phyloP scores from a whole-genome alignment of 2,113 vertebrate genomes.

The Colistium nudipinnis region DNA sequence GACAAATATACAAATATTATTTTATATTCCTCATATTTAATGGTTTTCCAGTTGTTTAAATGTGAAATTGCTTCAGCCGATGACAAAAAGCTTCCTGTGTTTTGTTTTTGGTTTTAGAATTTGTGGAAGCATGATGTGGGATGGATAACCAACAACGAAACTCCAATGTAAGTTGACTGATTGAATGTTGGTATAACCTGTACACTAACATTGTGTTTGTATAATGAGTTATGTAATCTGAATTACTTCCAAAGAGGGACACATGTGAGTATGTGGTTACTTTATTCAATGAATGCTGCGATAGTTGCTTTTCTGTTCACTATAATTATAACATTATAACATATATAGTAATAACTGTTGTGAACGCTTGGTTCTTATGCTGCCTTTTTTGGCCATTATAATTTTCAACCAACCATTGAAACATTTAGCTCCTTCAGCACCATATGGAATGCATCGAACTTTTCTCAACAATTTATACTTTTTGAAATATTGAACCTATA shows the following conservation, averaged over 20 bases:
- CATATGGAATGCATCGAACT: too few relatives aligned
- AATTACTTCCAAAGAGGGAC: neutral
- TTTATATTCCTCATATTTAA: neutral
- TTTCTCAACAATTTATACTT: too few relatives aligned
- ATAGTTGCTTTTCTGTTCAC: neutral
- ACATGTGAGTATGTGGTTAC: neutral
- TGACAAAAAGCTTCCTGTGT: neutral
- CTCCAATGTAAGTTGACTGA: conserved; percentile 64
- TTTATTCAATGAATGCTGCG: neutral
- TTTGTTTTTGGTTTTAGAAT: conserved; percentile 64
- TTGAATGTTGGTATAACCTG: neutral
- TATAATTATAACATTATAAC: too few relatives aligned
- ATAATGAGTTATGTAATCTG: neutral
- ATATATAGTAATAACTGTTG: too few relatives aligned
- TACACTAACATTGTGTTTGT: neutral
- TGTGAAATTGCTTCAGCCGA: neutral
- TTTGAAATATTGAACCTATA: too few relatives aligned
- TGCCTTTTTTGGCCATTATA: too few relatives aligned
- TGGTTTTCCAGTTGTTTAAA: neutral
- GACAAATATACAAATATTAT: neutral
- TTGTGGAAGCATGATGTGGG: conserved; percentile 82
- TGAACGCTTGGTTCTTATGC: too few relatives aligned
- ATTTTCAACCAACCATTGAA: too few relatives aligned
- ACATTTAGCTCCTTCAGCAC: too few relatives aligned
- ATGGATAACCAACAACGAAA: conserved; percentile 79